Evolutionary conservation across 1,140 invertebrate genomes (phyloP).

Genomic region (Globodera rostochiensis): DNA sequence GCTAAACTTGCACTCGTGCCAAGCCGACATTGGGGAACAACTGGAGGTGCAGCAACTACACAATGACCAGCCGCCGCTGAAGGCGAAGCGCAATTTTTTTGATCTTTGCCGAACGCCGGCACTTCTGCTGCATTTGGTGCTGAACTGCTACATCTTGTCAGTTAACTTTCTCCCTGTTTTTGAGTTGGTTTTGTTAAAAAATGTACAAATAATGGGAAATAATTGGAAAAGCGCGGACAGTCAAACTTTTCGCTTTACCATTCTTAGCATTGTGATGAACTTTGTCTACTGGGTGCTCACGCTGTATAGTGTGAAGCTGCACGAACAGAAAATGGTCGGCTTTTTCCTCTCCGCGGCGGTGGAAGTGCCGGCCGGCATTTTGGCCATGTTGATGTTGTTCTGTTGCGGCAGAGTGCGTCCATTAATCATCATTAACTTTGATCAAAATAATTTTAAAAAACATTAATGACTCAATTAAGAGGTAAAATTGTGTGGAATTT

Average conservation of each 20-base stretch:
- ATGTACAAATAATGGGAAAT: too few species aligned
- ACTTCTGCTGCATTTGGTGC: slow-evolving; percentile 46
- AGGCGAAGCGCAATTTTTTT: slow-evolving; percentile 30
- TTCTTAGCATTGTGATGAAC: slow-evolving; percentile 49
- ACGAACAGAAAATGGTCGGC: slow-evolving; percentile 54
- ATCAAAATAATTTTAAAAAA: too few species aligned
- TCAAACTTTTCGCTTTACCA: background rate
- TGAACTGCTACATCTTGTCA: slow-evolving; percentile 53
- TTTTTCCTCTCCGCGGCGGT: slow-evolving; percentile 52
- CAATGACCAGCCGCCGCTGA: slow-evolving; percentile 3
- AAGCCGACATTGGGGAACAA: background rate
- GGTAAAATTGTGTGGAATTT: background rate
- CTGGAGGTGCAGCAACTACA: too few species aligned
- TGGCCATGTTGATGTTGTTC: slow-evolving; percentile 43
- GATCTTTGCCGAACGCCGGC: slow-evolving; percentile 43
- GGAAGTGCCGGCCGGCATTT: slow-evolving; percentile 52
- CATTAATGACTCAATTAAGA: too few species aligned
- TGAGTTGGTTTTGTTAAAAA: too few species aligned
- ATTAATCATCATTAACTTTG: slow-evolving; percentile 1
- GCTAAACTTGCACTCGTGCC: slow-evolving; percentile 41
- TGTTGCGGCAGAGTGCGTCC: slow-evolving; percentile 37
- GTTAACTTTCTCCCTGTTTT: slow-evolving; percentile 1
- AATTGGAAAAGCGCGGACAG: too few species aligned
- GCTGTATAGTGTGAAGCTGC: slow-evolving; percentile 50
- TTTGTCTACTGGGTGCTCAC: slow-evolving; percentile 50